A percentile compares a stretch with the other conserved stretches of the same genome.
Conservation (phyloP, 1,140 invertebrate species). For the Lerema accius region DNA sequence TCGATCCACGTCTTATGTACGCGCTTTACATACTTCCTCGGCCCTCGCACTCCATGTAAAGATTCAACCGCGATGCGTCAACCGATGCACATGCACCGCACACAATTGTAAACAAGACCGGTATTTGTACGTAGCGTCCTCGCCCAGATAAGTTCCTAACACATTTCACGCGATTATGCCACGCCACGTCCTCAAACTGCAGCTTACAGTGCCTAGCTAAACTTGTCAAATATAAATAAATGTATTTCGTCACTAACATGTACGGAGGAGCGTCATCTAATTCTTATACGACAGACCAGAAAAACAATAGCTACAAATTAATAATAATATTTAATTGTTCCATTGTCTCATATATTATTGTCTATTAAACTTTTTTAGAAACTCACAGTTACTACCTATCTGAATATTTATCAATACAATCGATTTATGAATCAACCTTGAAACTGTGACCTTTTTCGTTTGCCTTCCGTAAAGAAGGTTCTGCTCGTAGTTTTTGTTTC, state of each 20-base stretch:
- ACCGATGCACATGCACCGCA: constrained; percentile 73
- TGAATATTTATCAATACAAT: constrained; percentile 26
- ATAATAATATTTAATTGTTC: neutral
- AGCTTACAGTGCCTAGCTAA: neutral
- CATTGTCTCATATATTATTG: neutral
- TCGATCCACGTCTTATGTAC: constrained; percentile 77
- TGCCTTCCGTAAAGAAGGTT: constrained; percentile 24
- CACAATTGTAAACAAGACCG: constrained; percentile 53
- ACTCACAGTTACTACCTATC: neutral
- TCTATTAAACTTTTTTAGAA: neutral
- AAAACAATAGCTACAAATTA: neutral
- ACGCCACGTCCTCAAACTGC: constrained; percentile 13
- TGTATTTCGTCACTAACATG: neutral
- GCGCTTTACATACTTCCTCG: constrained; percentile 72
- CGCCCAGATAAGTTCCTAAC: constrained; percentile 47
- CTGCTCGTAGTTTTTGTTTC: constrained; percentile 8
- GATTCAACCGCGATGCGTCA: constrained; percentile 77
- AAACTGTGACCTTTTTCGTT: constrained; percentile 47
- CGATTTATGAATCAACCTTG: constrained; percentile 46
- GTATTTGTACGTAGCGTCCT: constrained; percentile 45
- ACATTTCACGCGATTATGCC: constrained; percentile 41
- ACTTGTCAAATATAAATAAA: neutral
- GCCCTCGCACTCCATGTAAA: constrained; percentile 69
- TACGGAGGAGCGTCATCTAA: neutral
- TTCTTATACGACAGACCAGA: neutral